Evolutionary conservation across 1,140 invertebrate genomes (phyloP).

Genomic region (Heliconius melpomene): DNA sequence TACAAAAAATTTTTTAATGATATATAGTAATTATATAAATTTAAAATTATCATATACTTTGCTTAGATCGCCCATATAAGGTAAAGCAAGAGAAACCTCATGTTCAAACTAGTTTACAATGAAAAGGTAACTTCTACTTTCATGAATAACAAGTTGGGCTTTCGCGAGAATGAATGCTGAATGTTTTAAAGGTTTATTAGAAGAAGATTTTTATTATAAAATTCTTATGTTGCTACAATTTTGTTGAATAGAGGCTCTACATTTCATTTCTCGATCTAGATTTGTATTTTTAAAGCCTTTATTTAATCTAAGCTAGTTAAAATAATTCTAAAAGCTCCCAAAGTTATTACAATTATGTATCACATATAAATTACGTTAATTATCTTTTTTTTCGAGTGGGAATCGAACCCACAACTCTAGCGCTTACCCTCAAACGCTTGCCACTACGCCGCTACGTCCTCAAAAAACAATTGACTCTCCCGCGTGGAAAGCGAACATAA

Average conservation of each 20-base stretch:
- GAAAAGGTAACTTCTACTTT: conserved; percentile 43
- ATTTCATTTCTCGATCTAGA: background rate
- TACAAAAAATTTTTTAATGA: background rate
- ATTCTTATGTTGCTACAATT: background rate
- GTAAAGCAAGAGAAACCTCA: conserved; percentile 32
- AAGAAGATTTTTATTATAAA: conserved; percentile 13
- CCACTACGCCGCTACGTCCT: no score
- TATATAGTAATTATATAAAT: background rate
- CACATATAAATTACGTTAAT: no score
- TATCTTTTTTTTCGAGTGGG: no score
- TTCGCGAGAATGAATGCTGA: conserved; percentile 36
- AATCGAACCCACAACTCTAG: no score
- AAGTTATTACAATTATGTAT: no score
- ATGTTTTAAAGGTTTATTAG: conserved; percentile 9
- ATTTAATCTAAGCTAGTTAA: no score
- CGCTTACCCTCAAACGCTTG: no score
- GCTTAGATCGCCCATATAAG: conserved; percentile 11
- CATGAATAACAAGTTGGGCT: conserved; percentile 40
- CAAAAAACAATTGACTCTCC: background rate
- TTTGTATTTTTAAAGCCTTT: background rate
- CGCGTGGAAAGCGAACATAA: background rate
- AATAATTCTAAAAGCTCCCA: no score
- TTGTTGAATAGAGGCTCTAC: background rate
- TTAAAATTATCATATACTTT: conserved; percentile 6
- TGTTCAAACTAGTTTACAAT: conserved; percentile 41